Evolutionary conservation across 2,888 invertebrate species (phyloP), one percentile per base, ranked within the genome.

Genomic region (Stegana nigrithorax): DNA sequence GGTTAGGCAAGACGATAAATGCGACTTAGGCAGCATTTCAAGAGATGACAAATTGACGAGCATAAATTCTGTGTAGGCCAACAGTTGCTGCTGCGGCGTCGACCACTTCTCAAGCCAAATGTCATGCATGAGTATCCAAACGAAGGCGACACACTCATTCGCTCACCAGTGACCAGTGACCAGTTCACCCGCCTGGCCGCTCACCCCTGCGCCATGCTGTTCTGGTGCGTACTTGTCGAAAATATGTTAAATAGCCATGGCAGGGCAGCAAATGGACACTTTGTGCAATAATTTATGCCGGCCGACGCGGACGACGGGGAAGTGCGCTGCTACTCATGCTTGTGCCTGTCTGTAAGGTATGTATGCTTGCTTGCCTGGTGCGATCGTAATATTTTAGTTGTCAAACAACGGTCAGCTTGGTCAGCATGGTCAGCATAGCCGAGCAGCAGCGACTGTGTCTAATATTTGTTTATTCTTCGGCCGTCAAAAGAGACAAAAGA

Each of bases 21-120:
- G 73, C 68, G 69, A 71, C 67, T 44, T 8, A n/a, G n/a, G 21
- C 32, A 36, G 36, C 32, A 21, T 55, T n/a, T 21, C 14, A 32
- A 36, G 32, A 74, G 69, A 65, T 76, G 78, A 75, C 78, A 78
- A 75, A 75, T 75, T 78, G 70, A 29, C 59, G 60, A 59, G 63
- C 57, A 78, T 78, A 71, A 78, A 78, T 78, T 72, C 50, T 23
- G 21, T 23, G 53, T 64, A 21, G 14, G 53, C 19, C n/a, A 53
- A 36, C 17, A 60, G 57, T 60, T 57, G 55, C 61, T 25, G 60
- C 45, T 64, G n/a, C n/a, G n/a, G n/a, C n/a, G 67, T 69, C 67
- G 71, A 71, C 77, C 75, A 71, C 67, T 66, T 67, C 59, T 67
- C 68, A 63, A 21, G 71, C 69, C 71, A 73, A 70, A 68, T 71